Conservation (phyloP, 2,797 vertebrate genomes). For the Epinephelus awoara region DNA sequence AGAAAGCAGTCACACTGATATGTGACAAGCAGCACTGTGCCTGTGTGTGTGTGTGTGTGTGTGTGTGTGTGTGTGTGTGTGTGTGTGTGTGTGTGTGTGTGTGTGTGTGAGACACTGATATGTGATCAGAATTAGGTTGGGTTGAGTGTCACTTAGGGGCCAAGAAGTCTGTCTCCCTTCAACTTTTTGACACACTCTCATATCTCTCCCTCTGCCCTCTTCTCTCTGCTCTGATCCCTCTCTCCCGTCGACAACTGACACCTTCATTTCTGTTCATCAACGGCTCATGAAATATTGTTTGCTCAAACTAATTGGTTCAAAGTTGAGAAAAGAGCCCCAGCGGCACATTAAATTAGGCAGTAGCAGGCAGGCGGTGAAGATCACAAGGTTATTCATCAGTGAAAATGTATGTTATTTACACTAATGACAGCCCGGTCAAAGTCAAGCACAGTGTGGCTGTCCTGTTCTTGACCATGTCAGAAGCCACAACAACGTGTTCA, state of each 20-base stretch:
- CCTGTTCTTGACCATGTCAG: not conserved
- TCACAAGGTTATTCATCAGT: not conserved
- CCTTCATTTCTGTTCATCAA: not conserved
- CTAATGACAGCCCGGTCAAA: not conserved
- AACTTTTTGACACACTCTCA: conserved; percentile 20
- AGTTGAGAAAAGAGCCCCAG: not conserved
- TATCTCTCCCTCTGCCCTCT: not conserved
- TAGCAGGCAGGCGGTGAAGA: not conserved
- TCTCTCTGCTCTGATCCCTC: not conserved
- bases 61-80: not conserved
- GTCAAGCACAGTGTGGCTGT: not conserved
- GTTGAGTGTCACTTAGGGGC: conserved; percentile 69
- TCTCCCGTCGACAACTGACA: not conserved
- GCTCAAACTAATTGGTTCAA: not conserved
- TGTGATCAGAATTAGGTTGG: conserved; percentile 58
- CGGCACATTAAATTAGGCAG: not conserved
- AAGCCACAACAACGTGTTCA: not conserved
- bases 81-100: conserved; percentile 15
- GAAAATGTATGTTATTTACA: not conserved
- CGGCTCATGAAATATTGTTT: not conserved
- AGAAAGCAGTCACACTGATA: conserved; percentile 24
- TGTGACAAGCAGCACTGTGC: conserved; percentile 27
- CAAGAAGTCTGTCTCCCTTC: conserved; percentile 71
- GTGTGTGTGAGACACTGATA: conserved; percentile 49
- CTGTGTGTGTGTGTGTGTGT: not conserved